Percentiles rank a stretch among this genome's conserved stretches.
Evolutionary conservation across 2,797 vertebrate genomes (phyloP).

Genomic region (Monodelphis domestica): DNA sequence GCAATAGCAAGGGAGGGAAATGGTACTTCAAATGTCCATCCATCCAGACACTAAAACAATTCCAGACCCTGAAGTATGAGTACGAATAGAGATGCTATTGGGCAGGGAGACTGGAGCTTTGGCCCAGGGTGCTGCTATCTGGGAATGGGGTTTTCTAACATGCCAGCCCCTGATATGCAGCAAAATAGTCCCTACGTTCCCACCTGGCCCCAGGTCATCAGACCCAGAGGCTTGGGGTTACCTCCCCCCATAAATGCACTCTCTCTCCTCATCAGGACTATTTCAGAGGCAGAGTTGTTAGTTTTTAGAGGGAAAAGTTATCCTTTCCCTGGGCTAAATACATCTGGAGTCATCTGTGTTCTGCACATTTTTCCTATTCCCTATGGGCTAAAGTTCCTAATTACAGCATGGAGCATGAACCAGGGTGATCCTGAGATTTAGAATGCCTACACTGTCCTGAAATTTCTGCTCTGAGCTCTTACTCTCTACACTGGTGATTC

Average conservation of each 20-base stretch:
- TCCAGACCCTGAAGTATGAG: background rate
- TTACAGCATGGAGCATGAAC: background rate
- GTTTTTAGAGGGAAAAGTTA: background rate
- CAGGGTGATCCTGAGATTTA: background rate
- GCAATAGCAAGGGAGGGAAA: background rate
- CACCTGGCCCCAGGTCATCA: background rate
- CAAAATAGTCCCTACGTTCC: background rate
- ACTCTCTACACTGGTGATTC: background rate
- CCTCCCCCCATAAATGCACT: too few species aligned
- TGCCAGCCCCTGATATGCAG: background rate
- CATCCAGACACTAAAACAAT: background rate
- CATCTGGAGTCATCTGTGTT: background rate
- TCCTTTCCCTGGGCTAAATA: background rate
- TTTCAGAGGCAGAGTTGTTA: background rate
- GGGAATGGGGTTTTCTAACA: background rate
- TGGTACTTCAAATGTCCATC: background rate
- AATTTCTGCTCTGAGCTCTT: background rate
- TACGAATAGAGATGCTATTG: background rate
- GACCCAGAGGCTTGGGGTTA: background rate
- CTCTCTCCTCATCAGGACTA: background rate
- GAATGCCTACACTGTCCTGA: background rate
- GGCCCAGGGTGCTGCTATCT: background rate
- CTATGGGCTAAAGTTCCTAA: background rate
- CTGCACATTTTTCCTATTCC: background rate
- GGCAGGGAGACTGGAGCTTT: background rate